Evolutionary conservation across 2,888 invertebrate species (phyloP), one percentile per base, ranked within the genome.

Genomic region (Meghimatium bilineatum): DNA sequence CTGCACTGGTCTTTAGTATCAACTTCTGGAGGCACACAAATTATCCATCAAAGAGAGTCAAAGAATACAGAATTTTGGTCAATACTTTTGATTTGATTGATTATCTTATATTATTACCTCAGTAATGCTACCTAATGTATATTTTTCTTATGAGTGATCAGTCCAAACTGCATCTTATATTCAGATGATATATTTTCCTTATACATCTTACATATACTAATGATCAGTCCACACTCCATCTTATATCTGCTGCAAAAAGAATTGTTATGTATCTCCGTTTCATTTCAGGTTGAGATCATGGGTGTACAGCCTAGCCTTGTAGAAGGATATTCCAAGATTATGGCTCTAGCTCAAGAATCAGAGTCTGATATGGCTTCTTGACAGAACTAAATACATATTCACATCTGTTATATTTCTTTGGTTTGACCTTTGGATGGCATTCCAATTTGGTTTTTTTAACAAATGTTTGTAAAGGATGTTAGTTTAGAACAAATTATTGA

Each of bases 281-380:
- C n/a, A 29, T 87, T 87, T 44, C 88, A 91, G 91, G 84, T 91
- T 36, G 84, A 86, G 36, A 38, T 85, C 63, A 89, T 89, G 87
- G 90, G 90, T 26, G 76, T 91, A 1, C 85, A 89, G 26, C 87
- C 81, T 17, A 69, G 60, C 29, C 26, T 78, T 1, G 52, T 91
- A 17, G 87, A 88, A 60, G 87, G 87, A 32, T 90, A 89, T 77
- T 76, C 84, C n/a, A 90, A 89, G 80, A 86, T 91, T 17, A 80
- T 88, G 72, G 85, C 88, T 32, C 85, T 91, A 38, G 87, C 90
- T 34, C 87, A 89, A 36, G 90, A 91, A 63, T 91, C 91, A 0
- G 89, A 89, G 80, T 84, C 89, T 63, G 86, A 91, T 23, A 91
- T 91, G 90, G 89, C 90, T 23, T 87, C 78, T 66, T 78, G 78